Base-by-base conservation (phyloP, 1,140 invertebrate genomes). In the Zaprionus lachaisei region DNA sequence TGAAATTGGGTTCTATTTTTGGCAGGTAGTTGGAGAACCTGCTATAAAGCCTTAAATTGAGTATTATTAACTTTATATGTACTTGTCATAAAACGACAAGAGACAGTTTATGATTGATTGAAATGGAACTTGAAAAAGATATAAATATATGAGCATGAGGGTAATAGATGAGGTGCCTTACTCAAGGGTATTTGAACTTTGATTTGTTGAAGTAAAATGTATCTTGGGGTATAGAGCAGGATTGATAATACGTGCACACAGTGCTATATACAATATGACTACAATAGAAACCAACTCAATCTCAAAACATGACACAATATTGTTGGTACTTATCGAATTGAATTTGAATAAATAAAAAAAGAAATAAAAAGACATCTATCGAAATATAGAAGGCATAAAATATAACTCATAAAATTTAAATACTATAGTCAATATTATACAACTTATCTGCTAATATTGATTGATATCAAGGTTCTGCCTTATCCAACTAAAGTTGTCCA, bases 1-100 rank as follows among this genome's bases (percentile, higher is more conserved):
- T 20, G 47, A 5, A 51, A 51, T 51, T 22, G 9, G 20, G 20
- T 20, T 51, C 9, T 51, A 17, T 51, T 51, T 51, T 51, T 20
- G 47, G 17, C 17, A 22, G 17, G 20, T 4, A 49, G 11, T 22
- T 49, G 4, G 17, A 49, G 41, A 49, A 11, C 11, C 47, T 12
- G 9, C 12, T 51, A 51, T 12, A 49, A 12, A 7, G 7, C 3
- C 4, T 51, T 24, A 49, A 49, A 49, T 22, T 22, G 47, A 44
- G 47, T 17, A 14, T 49, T 20, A 54, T 61, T 60, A 61, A 38
- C 38, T 57, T 57, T 38, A 31, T 61, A 41, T 49, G 44, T 34
- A 28, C 44, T 17, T 15, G 49, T 61, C 34, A 47, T 57, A 56
- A 41, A 54, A 34, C 44, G 44, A 68, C 31, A 56, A 47, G 5